Evolutionary conservation across 2,113 vertebrate genomes (phyloP).

Genomic region (Ochotona curzoniae): DNA sequence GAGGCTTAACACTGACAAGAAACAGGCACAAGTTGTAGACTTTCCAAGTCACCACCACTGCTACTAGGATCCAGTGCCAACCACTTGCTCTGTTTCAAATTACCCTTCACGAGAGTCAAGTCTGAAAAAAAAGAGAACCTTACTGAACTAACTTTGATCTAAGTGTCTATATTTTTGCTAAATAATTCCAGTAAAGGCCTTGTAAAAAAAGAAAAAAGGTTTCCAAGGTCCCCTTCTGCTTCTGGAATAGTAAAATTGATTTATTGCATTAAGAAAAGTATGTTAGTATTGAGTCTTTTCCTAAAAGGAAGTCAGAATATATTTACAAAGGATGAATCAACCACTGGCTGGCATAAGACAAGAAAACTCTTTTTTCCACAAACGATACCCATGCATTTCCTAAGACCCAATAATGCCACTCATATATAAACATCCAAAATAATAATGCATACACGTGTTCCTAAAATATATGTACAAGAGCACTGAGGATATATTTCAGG

Average conservation of each 20-base stretch:
- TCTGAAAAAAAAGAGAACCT: background rate
- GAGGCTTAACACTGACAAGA: constrained; percentile 1
- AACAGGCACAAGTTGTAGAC: background rate
- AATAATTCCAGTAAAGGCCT: background rate
- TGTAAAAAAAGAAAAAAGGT: background rate
- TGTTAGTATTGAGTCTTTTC: background rate
- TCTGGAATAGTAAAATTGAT: background rate
- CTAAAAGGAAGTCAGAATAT: background rate
- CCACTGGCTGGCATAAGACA: background rate
- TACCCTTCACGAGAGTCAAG: background rate
- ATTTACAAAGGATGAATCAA: background rate
- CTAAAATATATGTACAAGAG: background rate
- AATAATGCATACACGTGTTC: background rate
- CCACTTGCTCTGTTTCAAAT: constrained; percentile 45
- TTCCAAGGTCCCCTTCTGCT: background rate
- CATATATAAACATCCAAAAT: background rate
- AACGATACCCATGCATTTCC: background rate
- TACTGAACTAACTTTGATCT: background rate
- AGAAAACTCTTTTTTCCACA: background rate
- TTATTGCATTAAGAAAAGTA: background rate
- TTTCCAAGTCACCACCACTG: background rate
- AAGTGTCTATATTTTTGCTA: background rate
- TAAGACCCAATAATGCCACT: background rate
- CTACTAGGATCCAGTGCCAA: background rate
- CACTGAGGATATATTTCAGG: background rate